Evolutionary conservation across 1,140 invertebrate genomes (phyloP), one percentile per base, ranked within the genome.

Genomic region (Bombus vancouverensis): DNA sequence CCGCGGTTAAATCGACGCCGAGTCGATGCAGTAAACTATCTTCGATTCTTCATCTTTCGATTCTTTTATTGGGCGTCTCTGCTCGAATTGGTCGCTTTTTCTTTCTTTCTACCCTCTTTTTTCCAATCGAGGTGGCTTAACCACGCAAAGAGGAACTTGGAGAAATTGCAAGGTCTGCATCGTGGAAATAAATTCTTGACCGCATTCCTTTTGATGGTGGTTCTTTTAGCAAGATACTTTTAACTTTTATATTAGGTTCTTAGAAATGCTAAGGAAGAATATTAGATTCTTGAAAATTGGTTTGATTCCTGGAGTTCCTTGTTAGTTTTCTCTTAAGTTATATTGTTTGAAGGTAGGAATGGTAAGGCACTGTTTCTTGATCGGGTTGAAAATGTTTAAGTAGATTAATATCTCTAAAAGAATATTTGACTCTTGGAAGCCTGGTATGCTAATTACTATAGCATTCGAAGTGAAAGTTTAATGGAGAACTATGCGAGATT

Each of bases 1-100:
- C 59, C 71, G 83, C 44, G 78, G 78, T 85, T 66, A 72, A 42
- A 57, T 83, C 72, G 57, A 76, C 81, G 28, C n/a, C n/a, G 22
- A 42, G 37, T n/a, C 34, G 47, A 65, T 53, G 13, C 32, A 28
- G 70, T 3, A 85, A 66, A 85, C 65, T 47, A 65, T 39, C 3
- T 10, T 6, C 44, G 37, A 77, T n/a, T 12, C 37, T 28, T 47
- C 65, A 3, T 22, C 6, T 37, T 18, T 22, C 9, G 13, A 53
- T 39, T 39, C 25, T 68, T 53, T 32, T 59, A 44, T 39, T 10
- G 3, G 65, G 2, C n/a, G 25, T 15, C 2, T 9, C 9, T 13
- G 28, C 13, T 42, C 25, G 39, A 39, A 25, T 18, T 65, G 32
- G 34, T 74, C n/a, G 0, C 39, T 12, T 10, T 18, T 22, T 71